phyloP scores from a whole-genome alignment of 2,888 invertebrate genomes.

The Drosophila vallismaia region DNA sequence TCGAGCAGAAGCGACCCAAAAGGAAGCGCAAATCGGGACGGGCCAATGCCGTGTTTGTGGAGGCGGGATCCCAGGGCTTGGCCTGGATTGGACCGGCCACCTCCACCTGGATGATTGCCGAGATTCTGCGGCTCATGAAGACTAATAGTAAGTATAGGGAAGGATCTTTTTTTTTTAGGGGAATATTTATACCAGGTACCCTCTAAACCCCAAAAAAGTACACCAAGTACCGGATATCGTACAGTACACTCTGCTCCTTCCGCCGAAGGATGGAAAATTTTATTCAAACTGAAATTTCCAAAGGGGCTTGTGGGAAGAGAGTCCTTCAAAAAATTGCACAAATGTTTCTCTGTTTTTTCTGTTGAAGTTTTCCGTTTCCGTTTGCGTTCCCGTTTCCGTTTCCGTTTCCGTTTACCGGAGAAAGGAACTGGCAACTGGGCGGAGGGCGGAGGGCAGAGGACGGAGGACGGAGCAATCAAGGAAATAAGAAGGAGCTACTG shows the following conservation, averaged over 20 bases:
- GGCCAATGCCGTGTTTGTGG: conserved; percentile 92
- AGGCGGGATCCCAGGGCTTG: conserved; percentile 90
- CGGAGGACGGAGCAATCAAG: too few relatives aligned
- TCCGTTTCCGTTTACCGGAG: background rate
- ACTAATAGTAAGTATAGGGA: conserved; percentile 84
- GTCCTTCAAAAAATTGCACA: background rate
- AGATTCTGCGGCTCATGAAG: conserved; percentile 87
- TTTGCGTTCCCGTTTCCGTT: too few relatives aligned
- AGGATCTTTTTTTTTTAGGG: too few relatives aligned
- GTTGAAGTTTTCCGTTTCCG: too few relatives aligned
- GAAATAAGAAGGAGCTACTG: background rate
- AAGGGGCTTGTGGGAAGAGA: background rate
- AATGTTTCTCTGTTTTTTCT: background rate
- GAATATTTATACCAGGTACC: too few relatives aligned
- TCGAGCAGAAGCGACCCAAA: conserved; percentile 65
- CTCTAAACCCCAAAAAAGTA: too few relatives aligned
- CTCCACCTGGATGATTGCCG: conserved; percentile 89
- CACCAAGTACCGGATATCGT: too few relatives aligned
- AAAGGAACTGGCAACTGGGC: background rate
- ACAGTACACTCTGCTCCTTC: background rate
- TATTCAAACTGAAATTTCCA: conserved; percentile 3
- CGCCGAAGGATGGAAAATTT: background rate
- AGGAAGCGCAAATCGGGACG: conserved; percentile 84
- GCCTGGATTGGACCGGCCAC: conserved; percentile 93
- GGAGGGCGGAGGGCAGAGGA: background rate